These are phyloP conservation scores for Digitonthophagus gazella DNA, from an alignment of 2,888 invertebrate species.

Conservation along the genomic window DNA sequence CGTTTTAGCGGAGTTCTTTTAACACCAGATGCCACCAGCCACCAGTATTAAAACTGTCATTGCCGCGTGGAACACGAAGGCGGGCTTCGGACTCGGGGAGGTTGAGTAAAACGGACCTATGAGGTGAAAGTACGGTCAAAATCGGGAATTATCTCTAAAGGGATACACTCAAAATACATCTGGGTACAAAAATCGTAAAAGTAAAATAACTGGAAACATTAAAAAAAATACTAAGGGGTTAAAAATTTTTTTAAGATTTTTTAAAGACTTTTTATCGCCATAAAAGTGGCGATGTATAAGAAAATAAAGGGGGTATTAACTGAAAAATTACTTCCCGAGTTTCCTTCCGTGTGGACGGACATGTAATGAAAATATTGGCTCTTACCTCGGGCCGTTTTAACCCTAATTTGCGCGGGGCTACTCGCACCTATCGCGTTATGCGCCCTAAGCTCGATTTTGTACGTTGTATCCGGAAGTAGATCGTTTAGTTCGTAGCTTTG, in stretches of 20 bases:
- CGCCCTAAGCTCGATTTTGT: conserved; percentile 80
- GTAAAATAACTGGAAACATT: conserved; percentile 3
- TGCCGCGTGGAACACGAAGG: not conserved
- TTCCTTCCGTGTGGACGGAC: conserved; percentile 11
- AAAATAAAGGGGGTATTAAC: not conserved
- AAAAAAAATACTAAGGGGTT: not conserved
- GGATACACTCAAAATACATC: not conserved
- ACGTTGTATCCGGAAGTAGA: conserved; percentile 75
- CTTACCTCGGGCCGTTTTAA: conserved; percentile 89
- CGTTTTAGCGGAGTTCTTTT: not conserved
- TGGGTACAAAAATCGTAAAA: conserved; percentile 10
- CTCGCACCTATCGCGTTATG: conserved; percentile 85
- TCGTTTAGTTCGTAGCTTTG: conserved; percentile 66
- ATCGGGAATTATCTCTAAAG: no score
- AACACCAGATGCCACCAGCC: not conserved
- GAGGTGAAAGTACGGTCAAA: no score
- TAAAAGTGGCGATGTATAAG: no score
- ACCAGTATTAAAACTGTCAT: not conserved
- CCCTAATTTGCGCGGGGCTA: conserved; percentile 70
- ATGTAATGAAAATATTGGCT: conserved; percentile 35
- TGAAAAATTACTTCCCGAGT: not conserved
- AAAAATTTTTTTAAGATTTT: not conserved
- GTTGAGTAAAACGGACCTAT: not conserved
- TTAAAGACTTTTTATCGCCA: not conserved
- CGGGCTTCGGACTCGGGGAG: not conserved